A percentile compares a stretch with the other conserved stretches of the same genome.
phyloP scores from a whole-genome alignment of 2,888 invertebrate species.

The Agonopterix subpropinquella region DNA sequence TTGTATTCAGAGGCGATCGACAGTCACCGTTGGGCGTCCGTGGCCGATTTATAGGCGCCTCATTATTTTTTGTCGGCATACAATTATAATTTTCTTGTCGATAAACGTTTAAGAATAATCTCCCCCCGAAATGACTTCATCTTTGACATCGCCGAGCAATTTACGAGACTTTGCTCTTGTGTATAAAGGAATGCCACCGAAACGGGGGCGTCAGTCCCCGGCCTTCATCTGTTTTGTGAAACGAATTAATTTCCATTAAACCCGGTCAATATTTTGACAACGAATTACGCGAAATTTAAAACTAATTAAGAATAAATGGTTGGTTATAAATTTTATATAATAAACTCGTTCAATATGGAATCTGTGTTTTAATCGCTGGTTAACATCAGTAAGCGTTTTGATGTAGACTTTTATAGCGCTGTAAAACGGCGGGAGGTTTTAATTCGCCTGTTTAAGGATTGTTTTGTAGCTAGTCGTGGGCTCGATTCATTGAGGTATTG shows the following conservation, averaged over 20 bases:
- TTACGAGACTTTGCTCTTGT: conserved; percentile 30
- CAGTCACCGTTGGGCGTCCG: conserved; percentile 16
- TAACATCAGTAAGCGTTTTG: conserved; percentile 28
- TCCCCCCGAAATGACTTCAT: conserved; percentile 40
- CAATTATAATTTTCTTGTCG: conserved; percentile 30
- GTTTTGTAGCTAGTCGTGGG: conserved; percentile 23
- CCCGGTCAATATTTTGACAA: no score
- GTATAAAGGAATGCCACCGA: conserved; percentile 23
- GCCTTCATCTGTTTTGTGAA: conserved; percentile 23
- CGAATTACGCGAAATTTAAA: neutral
- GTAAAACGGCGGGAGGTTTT: conserved; percentile 47
- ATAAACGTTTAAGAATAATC: conserved; percentile 26
- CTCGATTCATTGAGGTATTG: conserved; percentile 30
- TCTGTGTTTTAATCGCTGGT: neutral
- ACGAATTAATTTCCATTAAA: conserved; percentile 4
- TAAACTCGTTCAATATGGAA: no score
- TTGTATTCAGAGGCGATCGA: conserved; percentile 16
- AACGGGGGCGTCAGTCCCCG: conserved; percentile 15
- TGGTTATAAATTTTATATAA: no score
- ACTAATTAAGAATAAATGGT: no score
- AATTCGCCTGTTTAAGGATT: conserved; percentile 28
- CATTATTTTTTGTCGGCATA: conserved; percentile 23
- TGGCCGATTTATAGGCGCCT: conserved; percentile 32
- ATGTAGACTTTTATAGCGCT: conserved; percentile 44
- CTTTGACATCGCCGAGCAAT: conserved; percentile 26